Percentiles rank a stretch among this genome's conserved stretches.
Evolutionary conservation across 2,113 vertebrate species (phyloP).

Genomic region (Sterrhoptilus dennistouni): DNA sequence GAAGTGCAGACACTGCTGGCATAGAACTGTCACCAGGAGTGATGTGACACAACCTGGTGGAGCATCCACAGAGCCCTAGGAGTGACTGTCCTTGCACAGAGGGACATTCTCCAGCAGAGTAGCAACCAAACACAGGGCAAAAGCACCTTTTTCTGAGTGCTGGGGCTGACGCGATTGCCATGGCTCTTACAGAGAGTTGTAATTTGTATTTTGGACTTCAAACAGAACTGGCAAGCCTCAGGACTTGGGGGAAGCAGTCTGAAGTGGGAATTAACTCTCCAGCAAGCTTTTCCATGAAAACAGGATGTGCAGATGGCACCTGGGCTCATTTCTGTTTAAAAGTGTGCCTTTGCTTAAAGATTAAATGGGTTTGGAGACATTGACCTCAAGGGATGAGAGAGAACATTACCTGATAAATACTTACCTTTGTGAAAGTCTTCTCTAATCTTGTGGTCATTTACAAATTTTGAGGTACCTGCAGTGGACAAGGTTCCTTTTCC

Average conservation of each 20-base stretch:
- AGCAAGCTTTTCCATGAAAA: neutral
- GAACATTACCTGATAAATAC: neutral
- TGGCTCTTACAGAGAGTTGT: neutral
- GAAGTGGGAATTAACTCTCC: neutral
- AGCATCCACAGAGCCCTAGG: accelerated
- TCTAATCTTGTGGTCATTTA: neutral
- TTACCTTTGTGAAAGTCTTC: neutral
- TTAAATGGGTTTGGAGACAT: neutral
- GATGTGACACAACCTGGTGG: accelerated
- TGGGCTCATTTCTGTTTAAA: neutral
- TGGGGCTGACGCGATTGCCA: accelerated
- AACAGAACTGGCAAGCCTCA: neutral
- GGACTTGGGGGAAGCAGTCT: accelerated
- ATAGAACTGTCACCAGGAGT: accelerated
- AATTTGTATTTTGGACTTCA: neutral
- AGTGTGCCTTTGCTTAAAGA: neutral
- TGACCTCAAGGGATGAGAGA: neutral
- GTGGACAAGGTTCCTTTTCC: neutral
- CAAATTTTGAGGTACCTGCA: neutral
- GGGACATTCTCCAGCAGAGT: accelerated
- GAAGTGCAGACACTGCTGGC: accelerated
- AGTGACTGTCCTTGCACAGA: accelerated
- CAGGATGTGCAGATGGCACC: neutral
- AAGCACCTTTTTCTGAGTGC: accelerated
- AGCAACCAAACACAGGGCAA: accelerated